Evolutionary conservation across 1,140 invertebrate genomes (phyloP), one percentile per base, ranked within the genome.

Genomic region (Micrasema longulum): DNA sequence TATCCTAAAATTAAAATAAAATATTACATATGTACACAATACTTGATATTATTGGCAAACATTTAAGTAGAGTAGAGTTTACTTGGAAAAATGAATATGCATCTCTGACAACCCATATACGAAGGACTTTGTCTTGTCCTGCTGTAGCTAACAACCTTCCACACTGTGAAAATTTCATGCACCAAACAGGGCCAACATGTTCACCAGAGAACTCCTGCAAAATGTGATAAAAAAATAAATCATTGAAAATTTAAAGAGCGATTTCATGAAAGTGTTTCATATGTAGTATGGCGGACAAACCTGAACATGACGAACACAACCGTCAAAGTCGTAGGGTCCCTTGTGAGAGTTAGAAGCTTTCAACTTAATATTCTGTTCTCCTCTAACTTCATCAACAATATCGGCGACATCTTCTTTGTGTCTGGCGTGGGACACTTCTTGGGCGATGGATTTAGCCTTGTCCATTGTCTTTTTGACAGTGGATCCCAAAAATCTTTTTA

Each of bases 81-180:
- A 83, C 85, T 85, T 96, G 93, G 81, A 98, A 98, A 84, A 96
- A 95, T 35, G 89, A 88, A 79, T 91, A 93, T 0, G 95, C 93
- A 80, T 94, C 93, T 72, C 93, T 89, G 0, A 98, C 84, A 50
- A 98, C 94, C 97, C 97, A 99, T 69, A 99, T 93, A 62, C 97
- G 86, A 45, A 99, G 83, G 50, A 98, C 90, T 72, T 92, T 90
- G 84, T 99, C 97, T 85, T 99, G 97, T 0, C 97, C 97, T 48
- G 97, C 97, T 1, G 97, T 98, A 4, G 97, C 97, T 67, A 99
- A 81, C 43, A 99, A 84, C 52, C 95, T 87, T 0, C 97, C 97
- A 85, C 96, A 98, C 22, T 91, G 92, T 50, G 96, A 98, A 81
- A 99, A 99, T 85, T 99, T 98, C 93, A 99, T 98, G 74, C 95